Evolutionary conservation across 2,888 invertebrate species (phyloP), one percentile per base, ranked within the genome.

Genomic region (Drosophila paramelanica): DNA sequence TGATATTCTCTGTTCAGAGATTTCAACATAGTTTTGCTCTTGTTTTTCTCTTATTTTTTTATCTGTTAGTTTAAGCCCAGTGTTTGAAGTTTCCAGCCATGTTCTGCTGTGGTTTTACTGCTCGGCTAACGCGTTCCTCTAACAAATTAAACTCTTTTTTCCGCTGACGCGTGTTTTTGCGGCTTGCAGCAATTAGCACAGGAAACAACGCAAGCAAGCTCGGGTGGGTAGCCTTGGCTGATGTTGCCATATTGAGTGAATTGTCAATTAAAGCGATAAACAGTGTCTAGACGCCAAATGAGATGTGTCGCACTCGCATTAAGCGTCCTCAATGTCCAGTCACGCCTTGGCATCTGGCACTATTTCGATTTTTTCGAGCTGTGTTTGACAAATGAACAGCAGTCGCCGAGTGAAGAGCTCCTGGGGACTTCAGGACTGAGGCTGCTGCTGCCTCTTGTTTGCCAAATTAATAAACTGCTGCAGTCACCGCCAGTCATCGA

Each of bases 401-500:
- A 6, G 11, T 17, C 2, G 14, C 20, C 5, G 36, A 13, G 36
- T 13, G 7, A 27, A 27, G 27, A 27, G 27, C 27, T 27, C 7
- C 7, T 27, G 27, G 6, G 31, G 31, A 3, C 36, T 45, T 43
- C 14, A 36, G 17, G 13, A 7, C 2, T 14, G 27, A 14, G 17
- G 36, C 36, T 13, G 42, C 10, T 36, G 17, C 5, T 25, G 36
- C 41, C n/a, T 45, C 71, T 69, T 80, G 84, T 72, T 87, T 67
- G 75, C 66, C 81, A 84, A 84, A 84, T 78, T 84, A 87, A 81
- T 87, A 84, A 87, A 84, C 79, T 81, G 77, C 66, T 84, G 81
- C 67, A 56, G 46, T 70, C 70, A 49, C 52, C 51, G 10, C 43
- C 25, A 53, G 51, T 53, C 50, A 67, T 65, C 53, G 65, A 64